phyloP scores from a whole-genome alignment of 2,888 invertebrate genomes.

The Acrobasis suavella region DNA sequence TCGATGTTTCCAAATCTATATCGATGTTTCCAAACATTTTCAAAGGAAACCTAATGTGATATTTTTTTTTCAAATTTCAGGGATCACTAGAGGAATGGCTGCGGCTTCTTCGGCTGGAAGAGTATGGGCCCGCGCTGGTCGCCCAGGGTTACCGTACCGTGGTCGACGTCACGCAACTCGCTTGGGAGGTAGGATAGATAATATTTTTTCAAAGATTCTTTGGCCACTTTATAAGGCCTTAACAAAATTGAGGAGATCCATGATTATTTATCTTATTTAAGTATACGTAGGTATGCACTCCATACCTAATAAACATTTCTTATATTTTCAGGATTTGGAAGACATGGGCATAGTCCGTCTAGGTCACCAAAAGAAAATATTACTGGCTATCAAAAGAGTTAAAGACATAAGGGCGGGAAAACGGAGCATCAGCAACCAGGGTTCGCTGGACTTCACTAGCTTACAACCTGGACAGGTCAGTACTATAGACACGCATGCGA shows the following conservation, averaged over 20 bases:
- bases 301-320: background rate
- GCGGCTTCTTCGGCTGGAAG: conserved; percentile 93
- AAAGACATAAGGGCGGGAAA: conserved; percentile 96
- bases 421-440: conserved; percentile 82
- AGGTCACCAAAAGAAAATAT: conserved; percentile 99
- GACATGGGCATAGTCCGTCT: conserved; percentile 96
- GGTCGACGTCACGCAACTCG: conserved; percentile 95
- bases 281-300: too few species aligned
- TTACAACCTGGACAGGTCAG: conserved; percentile 78
- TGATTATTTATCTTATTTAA: too few species aligned
- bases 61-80: too few species aligned
- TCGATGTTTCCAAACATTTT: too few species aligned
- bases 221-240: too few species aligned
- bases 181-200: conserved; percentile 88
- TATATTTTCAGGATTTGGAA: conserved; percentile 92
- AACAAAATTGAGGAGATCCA: too few species aligned
- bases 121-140: conserved; percentile 94
- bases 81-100: conserved; percentile 98
- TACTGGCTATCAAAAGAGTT: conserved; percentile 97
- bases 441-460: conserved; percentile 73
- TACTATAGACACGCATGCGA: conserved; percentile 39
- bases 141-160: conserved; percentile 97
- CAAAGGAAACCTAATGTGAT: too few species aligned
- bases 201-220: background rate
- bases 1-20: too few species aligned